Conservation (phyloP, 2,797 vertebrate genomes). For the Potorous gilbertii region DNA sequence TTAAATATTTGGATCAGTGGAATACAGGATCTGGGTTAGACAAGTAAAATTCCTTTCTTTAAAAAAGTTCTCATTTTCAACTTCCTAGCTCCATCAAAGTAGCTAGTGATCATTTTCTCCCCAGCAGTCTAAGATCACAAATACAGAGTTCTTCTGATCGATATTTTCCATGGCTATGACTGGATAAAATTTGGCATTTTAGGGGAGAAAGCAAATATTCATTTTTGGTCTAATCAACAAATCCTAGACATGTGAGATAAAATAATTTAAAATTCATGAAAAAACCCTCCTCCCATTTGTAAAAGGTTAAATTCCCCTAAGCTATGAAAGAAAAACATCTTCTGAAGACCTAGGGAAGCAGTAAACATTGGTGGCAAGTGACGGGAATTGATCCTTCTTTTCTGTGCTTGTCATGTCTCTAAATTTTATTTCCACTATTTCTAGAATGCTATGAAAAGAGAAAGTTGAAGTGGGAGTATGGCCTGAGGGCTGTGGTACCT, state of each 20-base stretch:
- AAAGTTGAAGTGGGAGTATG: slow-evolving; percentile 86
- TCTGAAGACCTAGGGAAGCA: slow-evolving; percentile 86
- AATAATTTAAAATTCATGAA: slow-evolving; percentile 88
- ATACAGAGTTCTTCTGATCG: slow-evolving; percentile 38
- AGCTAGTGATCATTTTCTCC: not conserved
- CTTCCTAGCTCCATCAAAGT: not conserved
- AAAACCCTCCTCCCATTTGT: slow-evolving; percentile 85
- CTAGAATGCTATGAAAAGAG: slow-evolving; percentile 80
- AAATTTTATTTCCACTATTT: slow-evolving; percentile 92
- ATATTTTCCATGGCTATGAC: slow-evolving; percentile 44
- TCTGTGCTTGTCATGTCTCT: slow-evolving; percentile 91
- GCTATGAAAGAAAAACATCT: slow-evolving; percentile 85
- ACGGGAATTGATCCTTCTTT: slow-evolving; percentile 91
- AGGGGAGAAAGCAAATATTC: slow-evolving; percentile 70
- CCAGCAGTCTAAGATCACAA: slow-evolving; percentile 18
- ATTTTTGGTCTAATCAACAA: slow-evolving; percentile 78
- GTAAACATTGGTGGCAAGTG: slow-evolving; percentile 89
- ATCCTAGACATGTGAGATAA: slow-evolving; percentile 81
- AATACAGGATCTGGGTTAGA: slow-evolving; percentile 1
- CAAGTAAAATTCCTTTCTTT: not conserved
- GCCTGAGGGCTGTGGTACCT: slow-evolving; percentile 93
- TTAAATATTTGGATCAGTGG: not conserved
- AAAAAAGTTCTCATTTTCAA: not conserved
- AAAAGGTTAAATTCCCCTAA: slow-evolving; percentile 89
- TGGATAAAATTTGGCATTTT: slow-evolving; percentile 62